Base-by-base conservation (phyloP, 1,140 invertebrate genomes). In the Macrotrachela quadricornifera region DNA sequence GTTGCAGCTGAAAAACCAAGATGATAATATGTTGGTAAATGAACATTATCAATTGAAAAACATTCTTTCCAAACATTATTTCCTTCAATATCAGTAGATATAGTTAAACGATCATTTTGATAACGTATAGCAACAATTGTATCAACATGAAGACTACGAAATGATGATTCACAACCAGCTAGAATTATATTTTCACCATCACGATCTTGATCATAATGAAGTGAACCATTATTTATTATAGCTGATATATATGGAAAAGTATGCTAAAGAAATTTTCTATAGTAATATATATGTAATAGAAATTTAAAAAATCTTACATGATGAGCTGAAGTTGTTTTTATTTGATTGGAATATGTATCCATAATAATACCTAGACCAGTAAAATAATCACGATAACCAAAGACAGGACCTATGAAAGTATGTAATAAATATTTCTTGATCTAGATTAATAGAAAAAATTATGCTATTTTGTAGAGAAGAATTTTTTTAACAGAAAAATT, bases 301-400 rank as follows among this genome's bases (percentile, higher is more conserved):
- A n/a, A n/a, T 43, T 21, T 12, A 51, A 16, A 50, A 18, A 41
- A 40, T 60, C 77, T 74, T 77, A 91, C 85, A 75, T 85, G 87
- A 64, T 95, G 86, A 46, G 83, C 77, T 74, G 77, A 90, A 85
- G 75, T 85, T 87, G 82, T 15, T 88, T 91, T 75, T 99, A 96
- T 61, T 97, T 97, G 90, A 70, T 99, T 99, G 65, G 85, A 94
- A 66, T 99, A 99, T 0, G 94, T 99, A 66, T 99, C 94, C 50
- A 97, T 67, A 66, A 99, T 85, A 37, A 99, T 76, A 11, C 80
- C 88, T 14, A 99, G 72, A 0, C 94, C 94, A 49, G 79, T 75
- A 67, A 95, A 97, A 60, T 77, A 81, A 68, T 99, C 87, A 64
- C 80, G 80, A 63, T 79, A 90, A 14, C 94, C 94, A 75, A 99